Percentiles rank a stretch among this genome's conserved stretches.
These are phyloP conservation scores for Drosophila guanche DNA, from an alignment of 1,140 invertebrate species.

Conservation along the genomic window DNA sequence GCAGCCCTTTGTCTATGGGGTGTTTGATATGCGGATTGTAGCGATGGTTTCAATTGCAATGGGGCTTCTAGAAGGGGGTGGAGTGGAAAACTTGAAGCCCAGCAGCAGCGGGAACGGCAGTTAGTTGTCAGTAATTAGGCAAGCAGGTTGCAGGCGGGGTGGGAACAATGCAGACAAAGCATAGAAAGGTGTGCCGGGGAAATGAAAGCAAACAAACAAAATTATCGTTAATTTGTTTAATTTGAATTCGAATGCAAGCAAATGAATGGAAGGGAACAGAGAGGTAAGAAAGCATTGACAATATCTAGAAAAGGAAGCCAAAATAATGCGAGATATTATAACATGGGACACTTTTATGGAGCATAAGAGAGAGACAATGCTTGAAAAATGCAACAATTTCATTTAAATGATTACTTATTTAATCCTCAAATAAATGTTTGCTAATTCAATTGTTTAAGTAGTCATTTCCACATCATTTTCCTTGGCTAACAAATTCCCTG, in stretches of 20 bases:
- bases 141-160: conserved; percentile 15
- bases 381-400: too few relatives aligned
- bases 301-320: neutral
- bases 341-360: too few relatives aligned
- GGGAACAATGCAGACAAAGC: neutral
- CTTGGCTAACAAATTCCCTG: too few relatives aligned
- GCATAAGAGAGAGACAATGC: too few relatives aligned
- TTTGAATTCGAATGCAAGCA: conserved; percentile 61
- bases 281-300: neutral
- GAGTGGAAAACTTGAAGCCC: conserved; percentile 55
- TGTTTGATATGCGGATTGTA: conserved; percentile 53
- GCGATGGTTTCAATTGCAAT: conserved; percentile 65
- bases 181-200: neutral
- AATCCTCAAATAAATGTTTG: too few relatives aligned
- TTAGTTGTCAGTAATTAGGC: conserved; percentile 73
- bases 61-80: neutral
- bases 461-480: neutral
- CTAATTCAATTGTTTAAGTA: neutral
- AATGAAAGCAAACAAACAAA: conserved; percentile 32
- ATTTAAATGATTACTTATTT: too few relatives aligned
- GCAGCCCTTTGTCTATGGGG: conserved; percentile 40
- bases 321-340: too few relatives aligned
- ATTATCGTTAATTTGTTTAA: conserved; percentile 73
- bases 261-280: conserved; percentile 13
- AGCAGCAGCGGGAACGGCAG: conserved; percentile 9